Evolutionary conservation across 37 sponge, comb jelly and placozoan genomes (phyloP).

Genomic region (Hexactinellida sp.): DNA sequence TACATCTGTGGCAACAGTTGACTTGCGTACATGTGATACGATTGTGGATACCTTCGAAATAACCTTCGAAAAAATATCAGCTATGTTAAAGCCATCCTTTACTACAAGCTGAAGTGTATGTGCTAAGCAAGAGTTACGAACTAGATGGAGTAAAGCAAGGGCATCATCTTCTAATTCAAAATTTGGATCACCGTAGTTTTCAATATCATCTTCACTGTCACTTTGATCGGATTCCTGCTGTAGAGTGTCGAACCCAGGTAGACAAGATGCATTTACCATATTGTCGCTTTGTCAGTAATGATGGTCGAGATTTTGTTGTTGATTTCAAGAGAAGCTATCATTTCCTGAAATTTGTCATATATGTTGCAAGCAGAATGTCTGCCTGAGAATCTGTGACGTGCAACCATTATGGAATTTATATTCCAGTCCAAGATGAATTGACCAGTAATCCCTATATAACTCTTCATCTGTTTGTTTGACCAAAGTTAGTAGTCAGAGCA

Average conservation of each 20-base stretch:
- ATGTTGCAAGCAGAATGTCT: slow-evolving; percentile 19
- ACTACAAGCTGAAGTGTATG: slow-evolving; percentile 28
- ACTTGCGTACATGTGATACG: slow-evolving; percentile 26
- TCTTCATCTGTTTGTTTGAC: slow-evolving; percentile 25
- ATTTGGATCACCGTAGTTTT: slow-evolving; percentile 6
- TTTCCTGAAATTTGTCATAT: slow-evolving; percentile 16
- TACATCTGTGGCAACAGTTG: slow-evolving; percentile 17
- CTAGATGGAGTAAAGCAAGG: slow-evolving; percentile 5
- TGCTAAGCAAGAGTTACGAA: slow-evolving; percentile 23
- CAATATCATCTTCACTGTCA: slow-evolving; percentile 16
- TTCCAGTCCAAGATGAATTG: slow-evolving; percentile 23
- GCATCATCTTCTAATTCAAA: slow-evolving; percentile 17
- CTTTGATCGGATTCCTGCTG: slow-evolving; percentile 19
- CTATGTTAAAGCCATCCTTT: slow-evolving; percentile 27
- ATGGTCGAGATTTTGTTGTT: slow-evolving; percentile 11
- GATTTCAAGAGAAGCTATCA: slow-evolving; percentile 17
- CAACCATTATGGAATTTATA: slow-evolving; percentile 9
- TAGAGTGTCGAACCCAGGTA: slow-evolving; percentile 17
- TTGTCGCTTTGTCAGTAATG: slow-evolving; percentile 15
- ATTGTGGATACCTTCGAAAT: slow-evolving; percentile 21
- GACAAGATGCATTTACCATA: slow-evolving; percentile 6
- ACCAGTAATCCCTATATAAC: slow-evolving; percentile 23
- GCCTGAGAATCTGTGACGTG: slow-evolving; percentile 15
- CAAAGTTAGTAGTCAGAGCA: slow-evolving; percentile 23
- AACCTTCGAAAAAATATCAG: slow-evolving; percentile 19